Base-by-base conservation (phyloP, 2,797 vertebrate genomes). In the Echeneis naucrates region DNA sequence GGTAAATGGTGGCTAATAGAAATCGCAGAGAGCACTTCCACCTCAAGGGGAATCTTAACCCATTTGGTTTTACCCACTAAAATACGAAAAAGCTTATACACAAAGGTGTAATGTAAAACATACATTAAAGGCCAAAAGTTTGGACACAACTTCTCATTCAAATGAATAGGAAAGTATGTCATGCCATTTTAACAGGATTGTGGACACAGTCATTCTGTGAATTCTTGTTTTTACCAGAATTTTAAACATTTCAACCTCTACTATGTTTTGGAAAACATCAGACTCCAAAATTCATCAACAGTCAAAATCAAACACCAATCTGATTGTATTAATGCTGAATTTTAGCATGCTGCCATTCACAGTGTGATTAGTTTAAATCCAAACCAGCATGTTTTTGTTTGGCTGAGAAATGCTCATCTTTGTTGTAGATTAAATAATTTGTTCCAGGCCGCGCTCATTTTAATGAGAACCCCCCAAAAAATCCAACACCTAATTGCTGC, bases 1-100 rank as follows among this genome's bases (percentile, higher is more conserved):
- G 84, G 69, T 80, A 66, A 89, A 84, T 69, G 56, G 64, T 70
- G 62, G 70, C 76, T 81, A 72, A 82, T 78, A 80, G 73, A 82
- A 83, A 78, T 72, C 62, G 27, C 37, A 85, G 66, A 69, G 60
- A 71, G 81, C 68, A 67, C 75, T 77, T 65, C 59, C 73, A 30
- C 30, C 47, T 65, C 33, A 38, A 81, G 16, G 47, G 59, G 56
- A 79, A 83, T 70, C 68, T 72, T 73, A 72, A 76, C 72, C 58
- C 9, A 5, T 37, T 9, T 72, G 68, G 61, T 77, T 81, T 78
- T 35, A 64, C 24, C 72, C 27, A 60, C 48, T 9, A 57, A 58
- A 62, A 72, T 52, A 70, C 52, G 62, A 40, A 78, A 72, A 59
- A 4, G 4, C 32, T 5, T 61, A 42, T 23, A 42, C 44, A 64